Evolutionary conservation across 2,888 invertebrate genomes (phyloP).

Genomic region (Emesis castigata): DNA sequence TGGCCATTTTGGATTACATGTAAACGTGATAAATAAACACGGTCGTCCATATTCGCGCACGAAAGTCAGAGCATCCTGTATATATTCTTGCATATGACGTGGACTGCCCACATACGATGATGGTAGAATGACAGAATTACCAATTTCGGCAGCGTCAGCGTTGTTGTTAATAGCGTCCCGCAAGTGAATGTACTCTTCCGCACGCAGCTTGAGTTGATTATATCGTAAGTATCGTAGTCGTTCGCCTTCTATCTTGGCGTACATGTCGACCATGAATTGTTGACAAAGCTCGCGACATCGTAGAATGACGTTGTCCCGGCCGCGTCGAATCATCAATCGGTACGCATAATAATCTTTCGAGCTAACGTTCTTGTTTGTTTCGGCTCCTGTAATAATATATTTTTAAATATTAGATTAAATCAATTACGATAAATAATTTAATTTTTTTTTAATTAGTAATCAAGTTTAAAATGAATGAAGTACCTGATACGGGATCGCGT

Average conservation of each 20-base stretch:
- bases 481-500: background rate
- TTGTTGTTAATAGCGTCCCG: conserved; percentile 65
- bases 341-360: conserved; percentile 48
- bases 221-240: conserved; percentile 69
- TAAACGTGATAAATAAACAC: conserved; percentile 32
- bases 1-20: conserved; percentile 11
- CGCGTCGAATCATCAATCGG: conserved; percentile 46
- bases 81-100: conserved; percentile 45
- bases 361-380: conserved; percentile 41
- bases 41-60: conserved; percentile 40
- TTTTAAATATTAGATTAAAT: background rate
- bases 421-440: too few species aligned
- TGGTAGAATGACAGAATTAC: conserved; percentile 43
- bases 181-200: conserved; percentile 51
- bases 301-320: conserved; percentile 48
- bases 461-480: background rate
- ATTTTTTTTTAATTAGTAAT: too few species aligned
- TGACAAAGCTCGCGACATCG: conserved; percentile 68
- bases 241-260: conserved; percentile 76
- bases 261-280: conserved; percentile 76
- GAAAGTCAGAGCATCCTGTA: conserved; percentile 47
- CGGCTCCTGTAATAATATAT: conserved; percentile 36
- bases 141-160: conserved; percentile 44
- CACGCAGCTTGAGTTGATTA: conserved; percentile 17
- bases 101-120: conserved; percentile 6